Conservation (phyloP, 2,113 vertebrate species). For the Ginglymostoma cirratum region DNA sequence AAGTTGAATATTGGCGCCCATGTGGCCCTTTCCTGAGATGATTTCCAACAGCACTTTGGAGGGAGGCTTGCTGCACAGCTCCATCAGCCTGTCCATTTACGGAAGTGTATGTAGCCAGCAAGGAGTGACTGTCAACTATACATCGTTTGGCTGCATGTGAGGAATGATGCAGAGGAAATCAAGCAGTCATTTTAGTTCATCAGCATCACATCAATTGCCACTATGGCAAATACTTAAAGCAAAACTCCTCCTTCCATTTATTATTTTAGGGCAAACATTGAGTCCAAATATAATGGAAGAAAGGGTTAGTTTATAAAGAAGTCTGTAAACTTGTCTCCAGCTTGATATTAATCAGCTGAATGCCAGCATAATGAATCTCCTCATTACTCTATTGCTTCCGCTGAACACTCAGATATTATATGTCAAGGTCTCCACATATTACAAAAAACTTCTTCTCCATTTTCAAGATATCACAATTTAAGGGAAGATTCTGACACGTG, state of each 20-base stretch:
- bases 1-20: not conserved
- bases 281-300: no score
- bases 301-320: not conserved
- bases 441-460: not conserved
- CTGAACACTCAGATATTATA: not conserved
- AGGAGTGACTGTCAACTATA: not conserved
- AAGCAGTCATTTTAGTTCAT: conserved; percentile 14
- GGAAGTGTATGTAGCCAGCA: not conserved
- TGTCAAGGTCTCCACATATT: not conserved
- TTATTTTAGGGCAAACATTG: not conserved
- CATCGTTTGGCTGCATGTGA: not conserved
- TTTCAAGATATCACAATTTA: not conserved
- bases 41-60: not conserved
- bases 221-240: not conserved
- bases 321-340: not conserved
- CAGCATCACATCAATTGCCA: not conserved
- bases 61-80: not conserved
- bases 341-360: not conserved
- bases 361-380: not conserved
- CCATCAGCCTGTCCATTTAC: not conserved
- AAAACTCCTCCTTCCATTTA: not conserved
- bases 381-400: not conserved
- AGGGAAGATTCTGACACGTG: not conserved
- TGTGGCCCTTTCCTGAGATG: not conserved
- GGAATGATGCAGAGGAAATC: not conserved